Evolutionary conservation across 1,140 invertebrate genomes (phyloP).

Genomic region (Nephila pilipes): DNA sequence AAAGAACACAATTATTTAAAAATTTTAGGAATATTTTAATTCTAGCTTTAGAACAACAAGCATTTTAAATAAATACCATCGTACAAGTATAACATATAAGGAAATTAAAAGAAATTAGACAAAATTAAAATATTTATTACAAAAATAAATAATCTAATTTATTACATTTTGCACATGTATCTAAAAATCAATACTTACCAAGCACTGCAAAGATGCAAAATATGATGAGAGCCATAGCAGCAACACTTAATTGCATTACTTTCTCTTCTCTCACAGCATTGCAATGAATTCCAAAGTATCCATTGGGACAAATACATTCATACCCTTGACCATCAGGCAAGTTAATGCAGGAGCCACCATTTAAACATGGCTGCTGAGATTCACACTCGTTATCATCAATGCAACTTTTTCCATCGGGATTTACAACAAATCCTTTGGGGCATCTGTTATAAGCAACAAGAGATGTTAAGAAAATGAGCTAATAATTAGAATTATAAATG

Average conservation of each 20-base stretch:
- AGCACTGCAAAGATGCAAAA: constrained; percentile 96
- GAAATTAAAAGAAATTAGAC: too few relatives aligned
- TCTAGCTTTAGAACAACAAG: too few relatives aligned
- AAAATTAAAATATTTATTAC: too few relatives aligned
- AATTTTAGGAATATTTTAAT: too few relatives aligned
- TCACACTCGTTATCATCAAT: constrained; percentile 96
- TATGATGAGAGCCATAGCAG: constrained; percentile 94
- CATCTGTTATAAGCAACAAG: constrained; percentile 85
- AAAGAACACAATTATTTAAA: too few relatives aligned
- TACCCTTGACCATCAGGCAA: constrained; percentile 84
- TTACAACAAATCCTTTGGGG: constrained; percentile 93
- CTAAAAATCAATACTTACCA: constrained; percentile 85
- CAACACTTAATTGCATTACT: constrained; percentile 95
- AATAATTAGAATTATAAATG: too few relatives aligned
- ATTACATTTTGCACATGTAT: too few relatives aligned
- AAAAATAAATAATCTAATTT: too few relatives aligned
- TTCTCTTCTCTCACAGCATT: constrained; percentile 95
- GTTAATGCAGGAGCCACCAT: constrained; percentile 84
- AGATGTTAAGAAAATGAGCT: not conserved
- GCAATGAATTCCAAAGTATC: constrained; percentile 96
- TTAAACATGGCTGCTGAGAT: constrained; percentile 91
- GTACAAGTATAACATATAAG: too few relatives aligned
- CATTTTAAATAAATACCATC: too few relatives aligned
- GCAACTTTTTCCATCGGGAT: constrained; percentile 93
- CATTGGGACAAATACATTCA: constrained; percentile 87